Conservation (phyloP, 2,888 invertebrate species). For the Pimpla rufipes region DNA sequence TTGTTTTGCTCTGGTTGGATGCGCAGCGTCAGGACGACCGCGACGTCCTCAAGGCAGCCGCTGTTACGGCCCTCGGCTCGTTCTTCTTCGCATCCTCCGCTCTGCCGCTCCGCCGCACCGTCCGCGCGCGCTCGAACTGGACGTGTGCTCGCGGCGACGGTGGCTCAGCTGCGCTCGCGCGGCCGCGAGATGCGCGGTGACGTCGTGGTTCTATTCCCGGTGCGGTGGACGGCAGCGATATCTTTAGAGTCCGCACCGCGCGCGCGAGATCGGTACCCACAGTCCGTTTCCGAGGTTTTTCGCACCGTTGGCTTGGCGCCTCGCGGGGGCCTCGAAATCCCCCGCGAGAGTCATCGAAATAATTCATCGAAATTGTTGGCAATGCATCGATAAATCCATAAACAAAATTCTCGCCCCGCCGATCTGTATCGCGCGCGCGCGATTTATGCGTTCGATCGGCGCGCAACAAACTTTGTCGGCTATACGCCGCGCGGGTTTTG, state of each 20-base stretch:
- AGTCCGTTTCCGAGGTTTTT: constrained; percentile 76
- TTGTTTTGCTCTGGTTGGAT: background rate
- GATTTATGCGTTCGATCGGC: background rate
- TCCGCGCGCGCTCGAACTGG: constrained; percentile 40
- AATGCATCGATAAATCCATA: constrained; percentile 9
- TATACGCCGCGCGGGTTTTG: background rate
- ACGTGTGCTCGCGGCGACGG: constrained; percentile 28
- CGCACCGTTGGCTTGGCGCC: constrained; percentile 56
- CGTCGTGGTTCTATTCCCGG: constrained; percentile 82
- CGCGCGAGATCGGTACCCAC: constrained; percentile 74
- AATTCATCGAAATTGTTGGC: constrained; percentile 14
- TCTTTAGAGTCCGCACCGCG: constrained; percentile 78
- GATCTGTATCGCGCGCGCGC: background rate
- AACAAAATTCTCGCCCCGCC: background rate
- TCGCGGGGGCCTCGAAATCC: constrained; percentile 21
- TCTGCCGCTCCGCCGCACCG: background rate
- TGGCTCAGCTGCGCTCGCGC: constrained; percentile 11
- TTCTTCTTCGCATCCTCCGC: constrained; percentile 37
- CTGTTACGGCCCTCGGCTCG: constrained; percentile 22
- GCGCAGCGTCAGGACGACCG: background rate
- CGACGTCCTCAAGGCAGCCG: constrained; percentile 7
- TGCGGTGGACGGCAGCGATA: constrained; percentile 81
- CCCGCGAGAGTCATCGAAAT: constrained; percentile 21
- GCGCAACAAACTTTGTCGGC: background rate
- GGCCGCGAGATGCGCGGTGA: constrained; percentile 74